These are phyloP conservation scores for Triplophysa rosa DNA, from an alignment of 2,113 vertebrate species.

Conservation along the genomic window DNA sequence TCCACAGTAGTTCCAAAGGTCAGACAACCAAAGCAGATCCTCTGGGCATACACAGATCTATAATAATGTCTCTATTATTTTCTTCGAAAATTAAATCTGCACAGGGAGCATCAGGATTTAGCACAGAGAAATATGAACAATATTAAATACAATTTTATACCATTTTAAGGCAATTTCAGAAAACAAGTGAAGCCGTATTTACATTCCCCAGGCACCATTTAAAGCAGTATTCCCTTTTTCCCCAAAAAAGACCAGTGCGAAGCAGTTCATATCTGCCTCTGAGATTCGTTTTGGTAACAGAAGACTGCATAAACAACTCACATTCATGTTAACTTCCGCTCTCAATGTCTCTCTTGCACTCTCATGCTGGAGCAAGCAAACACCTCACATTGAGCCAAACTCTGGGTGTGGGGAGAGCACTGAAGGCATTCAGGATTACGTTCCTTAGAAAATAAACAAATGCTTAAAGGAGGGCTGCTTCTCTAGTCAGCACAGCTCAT, in stretches of 20 bases:
- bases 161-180: not conserved
- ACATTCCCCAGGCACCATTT: not conserved
- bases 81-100: not conserved
- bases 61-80: not conserved
- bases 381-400: slow-evolving; percentile 22
- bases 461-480: slow-evolving; percentile 9
- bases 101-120: not conserved
- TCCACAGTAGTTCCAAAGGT: not conserved
- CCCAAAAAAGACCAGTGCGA: not conserved
- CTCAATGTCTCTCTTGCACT: not conserved
- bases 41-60: not conserved
- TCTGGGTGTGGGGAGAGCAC: slow-evolving; percentile 15
- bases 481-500: slow-evolving; percentile 21
- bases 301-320: not conserved
- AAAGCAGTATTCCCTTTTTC: not conserved
- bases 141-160: not conserved
- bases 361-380: slow-evolving; percentile 10
- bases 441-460: slow-evolving; percentile 41
- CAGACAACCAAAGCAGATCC: not conserved
- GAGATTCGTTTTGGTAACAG: not conserved
- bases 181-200: not conserved
- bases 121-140: not conserved
- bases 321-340: not conserved
- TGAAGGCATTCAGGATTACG: slow-evolving; percentile 43
- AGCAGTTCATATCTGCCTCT: not conserved